These are phyloP conservation scores for Eubasilissa splendida DNA, from an alignment of 2,888 invertebrate genomes.

Conservation along the genomic window DNA sequence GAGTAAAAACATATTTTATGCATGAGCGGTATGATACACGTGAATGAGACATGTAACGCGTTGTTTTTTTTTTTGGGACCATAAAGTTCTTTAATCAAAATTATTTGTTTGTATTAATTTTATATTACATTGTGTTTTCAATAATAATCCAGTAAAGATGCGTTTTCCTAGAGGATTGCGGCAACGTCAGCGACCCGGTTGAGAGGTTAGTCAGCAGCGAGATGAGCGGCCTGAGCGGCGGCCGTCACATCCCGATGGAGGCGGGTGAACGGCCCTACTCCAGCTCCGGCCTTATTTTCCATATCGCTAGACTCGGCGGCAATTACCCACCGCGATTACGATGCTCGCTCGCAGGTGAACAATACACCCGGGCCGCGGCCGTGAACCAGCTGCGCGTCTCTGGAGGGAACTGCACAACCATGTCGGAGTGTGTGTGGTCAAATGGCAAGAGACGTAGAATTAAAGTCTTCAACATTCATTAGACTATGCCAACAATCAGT, in stretches of 20 bases:
- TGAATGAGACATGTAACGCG: no score
- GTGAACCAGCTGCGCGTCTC: neutral
- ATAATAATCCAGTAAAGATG: no score
- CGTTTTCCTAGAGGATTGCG: neutral
- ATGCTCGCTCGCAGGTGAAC: slow-evolving; percentile 55
- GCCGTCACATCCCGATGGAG: slow-evolving; percentile 3
- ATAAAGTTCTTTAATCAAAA: no score
- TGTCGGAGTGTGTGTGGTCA: neutral
- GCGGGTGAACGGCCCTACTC: slow-evolving; percentile 48
- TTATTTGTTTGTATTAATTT: no score
- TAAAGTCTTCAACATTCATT: no score
- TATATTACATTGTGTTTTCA: no score
- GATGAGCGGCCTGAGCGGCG: neutral
- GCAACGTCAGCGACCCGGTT: neutral
- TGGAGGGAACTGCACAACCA: neutral
- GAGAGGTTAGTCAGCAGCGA: neutral
- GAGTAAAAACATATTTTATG: no score
- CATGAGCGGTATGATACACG: no score
- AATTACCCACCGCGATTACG: slow-evolving; percentile 51
- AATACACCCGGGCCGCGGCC: slow-evolving; percentile 37
- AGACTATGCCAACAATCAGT: no score
- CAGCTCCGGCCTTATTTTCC: slow-evolving; percentile 47
- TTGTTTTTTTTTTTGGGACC: no score
- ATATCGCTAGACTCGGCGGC: slow-evolving; percentile 52
- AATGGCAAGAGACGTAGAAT: no score